Evolutionary conservation across 2,888 invertebrate species (phyloP).

Genomic region (Papilio protenor): DNA sequence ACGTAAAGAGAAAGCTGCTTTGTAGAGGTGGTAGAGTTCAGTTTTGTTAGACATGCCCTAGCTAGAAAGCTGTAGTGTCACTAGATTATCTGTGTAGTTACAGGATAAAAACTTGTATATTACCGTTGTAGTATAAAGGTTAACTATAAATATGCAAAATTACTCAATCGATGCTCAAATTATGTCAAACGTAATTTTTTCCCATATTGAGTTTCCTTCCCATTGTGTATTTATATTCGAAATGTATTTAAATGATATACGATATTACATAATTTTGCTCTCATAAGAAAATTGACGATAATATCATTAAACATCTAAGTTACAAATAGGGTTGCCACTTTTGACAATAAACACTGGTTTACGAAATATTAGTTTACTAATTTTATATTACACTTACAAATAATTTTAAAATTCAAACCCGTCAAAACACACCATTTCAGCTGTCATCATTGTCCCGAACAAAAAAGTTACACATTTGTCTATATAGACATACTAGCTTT

Average conservation of each 20-base stretch:
- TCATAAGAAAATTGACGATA: neutral
- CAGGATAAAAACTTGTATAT: neutral
- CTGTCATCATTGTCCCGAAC: too few relatives aligned
- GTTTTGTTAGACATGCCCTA: neutral
- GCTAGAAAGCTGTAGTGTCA: neutral
- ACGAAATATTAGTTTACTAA: too few relatives aligned
- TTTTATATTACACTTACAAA: too few relatives aligned
- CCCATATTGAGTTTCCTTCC: neutral
- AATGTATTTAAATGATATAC: neutral
- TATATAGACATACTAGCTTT: neutral
- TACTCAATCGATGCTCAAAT: neutral
- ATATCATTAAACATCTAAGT: neutral
- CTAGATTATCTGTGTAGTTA: neutral
- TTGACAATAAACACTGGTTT: neutral
- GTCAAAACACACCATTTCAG: too few relatives aligned
- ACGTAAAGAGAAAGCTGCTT: slow-evolving; percentile 37
- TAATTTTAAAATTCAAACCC: too few relatives aligned
- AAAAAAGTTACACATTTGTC: neutral
- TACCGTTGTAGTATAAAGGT: neutral
- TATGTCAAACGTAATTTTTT: neutral
- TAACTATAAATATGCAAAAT: too few relatives aligned
- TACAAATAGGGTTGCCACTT: slow-evolving; percentile 1
- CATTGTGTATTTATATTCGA: neutral
- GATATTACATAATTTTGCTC: neutral
- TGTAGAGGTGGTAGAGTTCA: neutral